Conservation (phyloP, 23 tunicate species). For the Phallusia fumigata region DNA sequence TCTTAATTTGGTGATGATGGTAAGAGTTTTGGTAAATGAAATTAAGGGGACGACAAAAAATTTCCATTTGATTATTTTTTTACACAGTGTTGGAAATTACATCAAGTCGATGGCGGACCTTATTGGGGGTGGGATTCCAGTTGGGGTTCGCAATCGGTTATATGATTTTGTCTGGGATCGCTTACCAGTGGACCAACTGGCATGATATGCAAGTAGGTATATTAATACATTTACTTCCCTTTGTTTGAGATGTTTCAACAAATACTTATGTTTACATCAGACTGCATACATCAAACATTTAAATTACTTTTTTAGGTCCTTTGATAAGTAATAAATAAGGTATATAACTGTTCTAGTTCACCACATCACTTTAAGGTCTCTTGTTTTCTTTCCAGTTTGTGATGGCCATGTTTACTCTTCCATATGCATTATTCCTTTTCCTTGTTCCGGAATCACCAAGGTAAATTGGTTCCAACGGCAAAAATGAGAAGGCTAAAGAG, state of each 20-base stretch:
- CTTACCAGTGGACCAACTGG: slow-evolving; percentile 77
- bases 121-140: slow-evolving; percentile 67
- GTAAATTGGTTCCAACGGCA: slow-evolving; percentile 52
- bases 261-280: no score
- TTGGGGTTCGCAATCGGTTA: slow-evolving; percentile 68
- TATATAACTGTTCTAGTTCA: no score
- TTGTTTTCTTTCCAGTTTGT: slow-evolving; percentile 22
- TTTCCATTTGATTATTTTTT: background rate
- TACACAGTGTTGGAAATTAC: slow-evolving; percentile 58
- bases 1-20: no score
- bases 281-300: no score
- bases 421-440: slow-evolving; percentile 42
- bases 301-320: no score
- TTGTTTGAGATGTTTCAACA: no score
- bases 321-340: no score
- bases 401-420: slow-evolving; percentile 42
- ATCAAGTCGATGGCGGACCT: slow-evolving; percentile 45
- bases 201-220: slow-evolving; percentile 68
- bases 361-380: no score
- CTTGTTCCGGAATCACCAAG: slow-evolving; percentile 79
- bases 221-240: no score
- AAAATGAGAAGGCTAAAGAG: slow-evolving; percentile 45
- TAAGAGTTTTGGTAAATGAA: no score
- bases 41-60: no score
- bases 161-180: slow-evolving; percentile 78